These are phyloP conservation scores for Phyllostomus hastatus DNA, from an alignment of 2,113 vertebrate genomes.

Conservation along the genomic window DNA sequence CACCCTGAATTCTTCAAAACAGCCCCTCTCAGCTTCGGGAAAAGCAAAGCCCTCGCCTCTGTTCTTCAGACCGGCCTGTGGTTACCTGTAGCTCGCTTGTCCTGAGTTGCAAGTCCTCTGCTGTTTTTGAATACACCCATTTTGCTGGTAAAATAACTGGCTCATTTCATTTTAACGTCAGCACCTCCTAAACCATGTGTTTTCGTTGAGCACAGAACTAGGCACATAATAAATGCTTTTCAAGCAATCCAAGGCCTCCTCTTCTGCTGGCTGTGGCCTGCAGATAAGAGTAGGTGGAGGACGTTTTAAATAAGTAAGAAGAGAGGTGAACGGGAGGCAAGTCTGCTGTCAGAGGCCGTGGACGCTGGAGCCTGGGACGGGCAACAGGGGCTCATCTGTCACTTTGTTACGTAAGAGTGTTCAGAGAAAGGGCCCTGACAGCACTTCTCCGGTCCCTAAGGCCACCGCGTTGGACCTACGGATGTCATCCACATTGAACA, in stretches of 20 bases:
- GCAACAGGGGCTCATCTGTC: background rate
- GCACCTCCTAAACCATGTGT: background rate
- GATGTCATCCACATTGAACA: background rate
- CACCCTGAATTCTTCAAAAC: too few relatives aligned
- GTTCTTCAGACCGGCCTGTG: background rate
- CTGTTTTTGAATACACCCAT: background rate
- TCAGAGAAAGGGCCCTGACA: background rate
- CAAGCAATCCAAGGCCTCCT: background rate
- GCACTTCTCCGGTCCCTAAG: background rate
- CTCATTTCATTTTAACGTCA: background rate
- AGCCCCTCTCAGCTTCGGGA: background rate
- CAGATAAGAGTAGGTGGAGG: background rate
- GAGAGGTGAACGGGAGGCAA: background rate
- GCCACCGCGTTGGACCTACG: background rate
- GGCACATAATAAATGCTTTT: background rate
- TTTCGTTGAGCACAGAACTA: background rate
- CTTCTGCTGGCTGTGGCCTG: background rate
- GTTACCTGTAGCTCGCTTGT: background rate
- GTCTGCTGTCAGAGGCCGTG: background rate
- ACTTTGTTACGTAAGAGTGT: background rate
- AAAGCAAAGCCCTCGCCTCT: background rate
- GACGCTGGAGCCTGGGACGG: background rate
- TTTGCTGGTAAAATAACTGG: background rate
- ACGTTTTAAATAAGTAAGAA: background rate
- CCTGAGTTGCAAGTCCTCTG: background rate